Evolutionary conservation across 2,797 vertebrate species (phyloP).

Genomic region (Holocentrus rufus): DNA sequence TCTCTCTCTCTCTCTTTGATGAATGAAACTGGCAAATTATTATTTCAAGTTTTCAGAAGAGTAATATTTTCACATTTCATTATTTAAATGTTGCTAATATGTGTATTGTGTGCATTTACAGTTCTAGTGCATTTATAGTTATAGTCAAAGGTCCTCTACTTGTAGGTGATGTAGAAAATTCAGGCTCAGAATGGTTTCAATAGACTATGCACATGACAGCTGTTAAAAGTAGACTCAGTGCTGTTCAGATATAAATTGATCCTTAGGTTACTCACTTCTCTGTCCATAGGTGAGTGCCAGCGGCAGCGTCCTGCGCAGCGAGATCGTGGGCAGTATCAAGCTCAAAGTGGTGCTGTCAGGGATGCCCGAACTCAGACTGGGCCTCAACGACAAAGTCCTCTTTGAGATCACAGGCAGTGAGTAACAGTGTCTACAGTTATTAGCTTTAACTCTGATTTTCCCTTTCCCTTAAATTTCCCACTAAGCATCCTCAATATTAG

Average conservation of each 20-base stretch:
- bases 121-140: too few relatives aligned
- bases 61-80: too few relatives aligned
- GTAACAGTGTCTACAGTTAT: slow-evolving; percentile 49
- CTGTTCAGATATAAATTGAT: neutral
- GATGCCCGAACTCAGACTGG: slow-evolving; percentile 86
- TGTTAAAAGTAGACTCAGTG: neutral
- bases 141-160: too few relatives aligned
- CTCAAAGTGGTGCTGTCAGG: slow-evolving; percentile 85
- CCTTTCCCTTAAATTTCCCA: too few relatives aligned
- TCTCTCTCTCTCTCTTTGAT: neutral
- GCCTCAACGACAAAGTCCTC: slow-evolving; percentile 87
- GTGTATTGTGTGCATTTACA: too few relatives aligned
- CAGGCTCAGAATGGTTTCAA: neutral
- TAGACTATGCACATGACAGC: neutral
- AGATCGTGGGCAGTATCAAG: slow-evolving; percentile 84
- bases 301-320: slow-evolving; percentile 83
- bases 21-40: too few relatives aligned
- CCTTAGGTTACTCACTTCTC: neutral
- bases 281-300: slow-evolving; percentile 79
- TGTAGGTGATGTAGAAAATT: neutral
- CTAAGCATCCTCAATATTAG: too few relatives aligned
- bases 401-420: slow-evolving; percentile 87
- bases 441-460: too few relatives aligned
- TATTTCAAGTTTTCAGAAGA: too few relatives aligned
- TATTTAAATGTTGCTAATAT: too few relatives aligned